phyloP scores from a whole-genome alignment of 2,113 vertebrate species.

The Athene cunicularia region DNA sequence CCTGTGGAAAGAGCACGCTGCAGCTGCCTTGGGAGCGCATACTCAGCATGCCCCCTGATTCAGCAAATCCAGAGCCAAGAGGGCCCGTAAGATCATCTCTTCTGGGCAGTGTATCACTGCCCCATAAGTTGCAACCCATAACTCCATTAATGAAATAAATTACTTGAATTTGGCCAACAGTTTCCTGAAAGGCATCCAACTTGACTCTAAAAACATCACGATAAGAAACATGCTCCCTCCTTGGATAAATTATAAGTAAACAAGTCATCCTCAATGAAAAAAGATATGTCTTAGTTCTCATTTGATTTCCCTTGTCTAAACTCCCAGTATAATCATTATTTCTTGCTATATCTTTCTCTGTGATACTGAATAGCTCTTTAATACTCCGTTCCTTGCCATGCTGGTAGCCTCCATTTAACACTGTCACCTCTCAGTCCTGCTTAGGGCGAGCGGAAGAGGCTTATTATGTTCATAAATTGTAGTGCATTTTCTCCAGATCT shows the following conservation, averaged over 20 bases:
- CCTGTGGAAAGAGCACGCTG: background rate
- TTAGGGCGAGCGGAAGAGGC: background rate
- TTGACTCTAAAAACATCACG: background rate
- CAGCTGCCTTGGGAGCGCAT: accelerated
- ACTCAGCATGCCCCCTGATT: background rate
- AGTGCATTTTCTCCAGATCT: background rate
- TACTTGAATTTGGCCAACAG: background rate
- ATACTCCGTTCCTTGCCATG: background rate
- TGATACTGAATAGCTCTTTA: background rate
- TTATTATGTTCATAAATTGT: background rate
- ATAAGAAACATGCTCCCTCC: background rate
- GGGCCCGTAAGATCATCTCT: accelerated
- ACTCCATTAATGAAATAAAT: background rate
- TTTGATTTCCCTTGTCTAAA: background rate
- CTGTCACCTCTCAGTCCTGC: background rate
- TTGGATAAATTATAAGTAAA: background rate
- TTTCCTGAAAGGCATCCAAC: background rate
- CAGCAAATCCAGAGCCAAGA: background rate
- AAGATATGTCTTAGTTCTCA: background rate
- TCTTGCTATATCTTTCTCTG: background rate
- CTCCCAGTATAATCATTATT: background rate
- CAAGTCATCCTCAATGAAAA: background rate
- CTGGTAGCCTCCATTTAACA: too few relatives aligned
- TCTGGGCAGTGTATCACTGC: background rate
- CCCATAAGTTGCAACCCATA: background rate